Base-by-base conservation (phyloP, 2,888 invertebrate species). In the Leucophora obtusa region DNA sequence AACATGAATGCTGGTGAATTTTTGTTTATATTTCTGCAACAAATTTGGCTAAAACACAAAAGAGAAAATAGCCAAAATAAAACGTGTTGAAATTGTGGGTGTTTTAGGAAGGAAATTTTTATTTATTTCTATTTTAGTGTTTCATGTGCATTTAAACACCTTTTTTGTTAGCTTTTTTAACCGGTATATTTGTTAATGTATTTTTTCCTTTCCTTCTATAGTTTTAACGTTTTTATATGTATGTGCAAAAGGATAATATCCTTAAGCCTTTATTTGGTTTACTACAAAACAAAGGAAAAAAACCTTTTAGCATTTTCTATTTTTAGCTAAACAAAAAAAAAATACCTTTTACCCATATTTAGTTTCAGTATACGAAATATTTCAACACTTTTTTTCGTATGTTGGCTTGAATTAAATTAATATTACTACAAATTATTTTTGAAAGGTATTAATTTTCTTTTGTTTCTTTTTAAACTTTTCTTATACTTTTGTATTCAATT, bases 11-110 rank as follows among this genome's bases (percentile, higher is more conserved):
- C 17, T 59, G 51, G 15, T 63, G 56, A 14, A 11, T 38, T 33
- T 17, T 59, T 59, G 0, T 18, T 53, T 58, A 18, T 43, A 0
- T 10, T 21, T 35, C n/a, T 54, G 17, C 18, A 17, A 54, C 2
- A 15, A 9, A 17, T 15, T 15, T 51, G 33, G 8, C 21, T 10
- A 54, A 54, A 54, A 54, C 14, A 14, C 8, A 21, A 21, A 17
- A 18, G 7, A 28, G 28, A 28, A 28, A 28, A 28, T 28, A 18
- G 35, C 60, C 21, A 43, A 11, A 59, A 14, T 63, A 68, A 38
- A 79, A 79, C 35, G 73, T 79, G 69, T 74, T 69, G 79, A 74
- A 65, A 65, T 51, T 54, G 28, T 62, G 17, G 68, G 54, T 60
- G 71, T 66, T 56, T 65, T 21, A 43, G 43, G 58, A 58, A 69